Conservation (phyloP, 1,140 invertebrate genomes). For the Aphis craccivora region DNA sequence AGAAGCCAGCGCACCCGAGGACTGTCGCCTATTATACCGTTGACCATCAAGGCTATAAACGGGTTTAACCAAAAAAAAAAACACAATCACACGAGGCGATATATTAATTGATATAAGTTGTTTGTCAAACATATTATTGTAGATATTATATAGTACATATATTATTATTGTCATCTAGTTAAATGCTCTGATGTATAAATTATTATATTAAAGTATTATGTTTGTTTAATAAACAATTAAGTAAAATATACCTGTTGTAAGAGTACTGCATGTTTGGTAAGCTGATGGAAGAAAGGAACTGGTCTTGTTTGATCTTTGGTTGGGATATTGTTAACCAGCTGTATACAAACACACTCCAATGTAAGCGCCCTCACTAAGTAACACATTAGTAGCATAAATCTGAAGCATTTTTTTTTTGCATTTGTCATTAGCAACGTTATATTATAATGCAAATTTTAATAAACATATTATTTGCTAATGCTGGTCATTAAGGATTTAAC, state of each 20-base stretch:
- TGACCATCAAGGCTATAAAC: conserved; percentile 16
- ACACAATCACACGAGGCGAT: background rate
- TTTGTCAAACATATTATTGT: background rate
- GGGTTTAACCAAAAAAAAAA: background rate
- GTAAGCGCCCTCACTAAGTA: conserved; percentile 58
- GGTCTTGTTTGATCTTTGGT: conserved; percentile 56
- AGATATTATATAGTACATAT: background rate
- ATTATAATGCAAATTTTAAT: conserved; percentile 54
- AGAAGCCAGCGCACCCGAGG: conserved; percentile 79
- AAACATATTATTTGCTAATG: conserved; percentile 42
- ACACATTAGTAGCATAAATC: conserved; percentile 58
- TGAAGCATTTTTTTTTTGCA: conserved; percentile 56
- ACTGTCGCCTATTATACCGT: conserved; percentile 62
- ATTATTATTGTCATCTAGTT: background rate
- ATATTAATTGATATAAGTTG: background rate
- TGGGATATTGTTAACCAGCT: conserved; percentile 56
- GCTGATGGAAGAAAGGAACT: conserved; percentile 52
- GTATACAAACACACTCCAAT: conserved; percentile 57
- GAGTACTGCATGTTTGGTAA: conserved; percentile 52
- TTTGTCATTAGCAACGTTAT: conserved; percentile 55
- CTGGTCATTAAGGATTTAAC: background rate
- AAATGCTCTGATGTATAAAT: background rate
- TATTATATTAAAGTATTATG: conserved; percentile 5
- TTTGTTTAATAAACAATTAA: background rate
- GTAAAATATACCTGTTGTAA: conserved; percentile 43